Percentiles rank a stretch among this genome's conserved stretches.
Evolutionary conservation across 2,888 invertebrate species (phyloP).

Genomic region (Heliconius aoede): DNA sequence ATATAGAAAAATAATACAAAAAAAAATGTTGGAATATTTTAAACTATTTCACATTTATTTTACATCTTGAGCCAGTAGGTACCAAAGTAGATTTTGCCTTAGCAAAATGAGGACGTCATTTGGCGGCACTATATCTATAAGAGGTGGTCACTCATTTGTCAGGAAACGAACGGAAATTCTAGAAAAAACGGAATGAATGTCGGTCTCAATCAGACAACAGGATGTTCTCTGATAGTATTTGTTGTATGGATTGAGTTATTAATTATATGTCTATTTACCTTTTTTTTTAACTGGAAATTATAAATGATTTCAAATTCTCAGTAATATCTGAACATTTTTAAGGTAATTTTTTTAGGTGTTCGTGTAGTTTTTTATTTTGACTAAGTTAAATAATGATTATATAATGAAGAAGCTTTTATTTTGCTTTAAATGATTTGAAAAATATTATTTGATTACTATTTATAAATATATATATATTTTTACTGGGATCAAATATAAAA

Average conservation of each 20-base stretch:
- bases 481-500: too few species aligned
- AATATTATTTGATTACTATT: too few species aligned
- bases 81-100: slow-evolving; percentile 31
- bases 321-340: slow-evolving; percentile 17
- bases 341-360: background rate
- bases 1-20: slow-evolving; percentile 41
- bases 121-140: slow-evolving; percentile 33
- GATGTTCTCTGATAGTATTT: slow-evolving; percentile 45
- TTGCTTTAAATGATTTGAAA: background rate
- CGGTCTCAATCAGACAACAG: slow-evolving; percentile 44
- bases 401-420: background rate
- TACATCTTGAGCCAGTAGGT: slow-evolving; percentile 17
- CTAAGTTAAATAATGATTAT: too few species aligned
- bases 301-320: slow-evolving; percentile 17
- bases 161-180: slow-evolving; percentile 45
- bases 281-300: slow-evolving; percentile 34
- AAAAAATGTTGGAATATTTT: slow-evolving; percentile 33
- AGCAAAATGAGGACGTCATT: slow-evolving; percentile 21
- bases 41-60: slow-evolving; percentile 25
- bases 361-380: background rate
- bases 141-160: slow-evolving; percentile 48
- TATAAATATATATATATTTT: too few species aligned
- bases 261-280: slow-evolving; percentile 40
- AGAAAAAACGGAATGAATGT: slow-evolving; percentile 45
- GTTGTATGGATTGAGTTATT: slow-evolving; percentile 43